phyloP scores from a whole-genome alignment of 2,113 vertebrate genomes.

The Gymnobelideus leadbeateri region DNA sequence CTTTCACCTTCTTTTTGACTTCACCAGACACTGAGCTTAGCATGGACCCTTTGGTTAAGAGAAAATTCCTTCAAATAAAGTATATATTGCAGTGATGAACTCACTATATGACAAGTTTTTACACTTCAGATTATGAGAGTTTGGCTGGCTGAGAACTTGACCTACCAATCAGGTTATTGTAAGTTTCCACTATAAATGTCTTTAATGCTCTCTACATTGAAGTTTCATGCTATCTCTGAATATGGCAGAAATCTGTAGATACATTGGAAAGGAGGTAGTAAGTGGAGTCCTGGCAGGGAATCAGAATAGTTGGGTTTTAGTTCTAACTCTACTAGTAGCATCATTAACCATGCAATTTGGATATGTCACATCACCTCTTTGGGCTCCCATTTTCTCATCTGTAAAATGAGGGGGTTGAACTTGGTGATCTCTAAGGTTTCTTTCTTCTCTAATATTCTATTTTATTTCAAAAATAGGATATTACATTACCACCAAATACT shows the following conservation, averaged over 20 bases:
- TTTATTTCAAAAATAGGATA: not conserved
- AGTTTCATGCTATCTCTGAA: not conserved
- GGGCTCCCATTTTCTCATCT: not conserved
- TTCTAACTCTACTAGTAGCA: not conserved
- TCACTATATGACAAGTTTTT: not conserved
- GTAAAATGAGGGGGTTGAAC: not conserved
- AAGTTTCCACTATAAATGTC: not conserved
- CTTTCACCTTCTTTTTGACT: not conserved
- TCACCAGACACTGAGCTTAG: not conserved
- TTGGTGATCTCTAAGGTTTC: not conserved
- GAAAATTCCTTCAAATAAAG: not conserved
- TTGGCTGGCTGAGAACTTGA: not conserved
- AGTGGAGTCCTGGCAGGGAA: not conserved
- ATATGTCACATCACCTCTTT: not conserved
- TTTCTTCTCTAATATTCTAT: not conserved
- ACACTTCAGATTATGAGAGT: not conserved
- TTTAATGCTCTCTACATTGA: not conserved
- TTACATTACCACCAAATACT: not conserved
- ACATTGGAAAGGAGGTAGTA: not conserved
- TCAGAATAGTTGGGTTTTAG: not conserved
- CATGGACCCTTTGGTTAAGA: not conserved
- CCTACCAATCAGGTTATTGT: not conserved
- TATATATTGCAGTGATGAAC: not conserved
- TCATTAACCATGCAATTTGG: not conserved
- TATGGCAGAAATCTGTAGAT: not conserved